A percentile compares a stretch with the other conserved stretches of the same genome.
phyloP scores from a whole-genome alignment of 2,113 vertebrate species.

The Isichthys henryi region DNA sequence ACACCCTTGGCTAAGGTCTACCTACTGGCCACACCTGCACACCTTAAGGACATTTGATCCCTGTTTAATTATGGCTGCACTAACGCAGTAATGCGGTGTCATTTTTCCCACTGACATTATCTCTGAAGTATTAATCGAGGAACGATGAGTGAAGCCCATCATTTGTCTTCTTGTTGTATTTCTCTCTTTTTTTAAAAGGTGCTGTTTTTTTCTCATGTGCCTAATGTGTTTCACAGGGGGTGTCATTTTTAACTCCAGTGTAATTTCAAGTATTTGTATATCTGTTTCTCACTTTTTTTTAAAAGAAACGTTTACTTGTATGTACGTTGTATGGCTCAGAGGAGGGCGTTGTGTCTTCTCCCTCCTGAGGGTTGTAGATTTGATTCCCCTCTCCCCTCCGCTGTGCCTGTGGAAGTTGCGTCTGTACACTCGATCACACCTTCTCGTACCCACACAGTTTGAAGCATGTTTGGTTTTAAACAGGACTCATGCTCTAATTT shows the following conservation, averaged over 20 bases:
- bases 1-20: background rate
- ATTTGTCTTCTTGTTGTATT: background rate
- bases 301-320: background rate
- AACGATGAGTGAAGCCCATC: background rate
- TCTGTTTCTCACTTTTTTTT: background rate
- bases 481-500: background rate
- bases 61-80: background rate
- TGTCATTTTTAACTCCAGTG: background rate
- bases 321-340: background rate
- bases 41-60: background rate
- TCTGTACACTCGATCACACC: background rate
- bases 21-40: background rate
- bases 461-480: background rate
- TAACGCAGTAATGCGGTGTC: background rate
- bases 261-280: background rate
- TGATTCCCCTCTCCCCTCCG: background rate
- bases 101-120: background rate
- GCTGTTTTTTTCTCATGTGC: background rate
- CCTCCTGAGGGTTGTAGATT: background rate
- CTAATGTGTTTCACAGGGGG: background rate
- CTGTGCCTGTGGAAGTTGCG: background rate
- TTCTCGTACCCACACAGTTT: background rate
- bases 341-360: background rate
- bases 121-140: background rate
- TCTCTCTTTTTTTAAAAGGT: background rate